Evolutionary conservation across 2,888 invertebrate genomes (phyloP), one percentile per base, ranked within the genome.

Genomic region (Uloborus plumipes): DNA sequence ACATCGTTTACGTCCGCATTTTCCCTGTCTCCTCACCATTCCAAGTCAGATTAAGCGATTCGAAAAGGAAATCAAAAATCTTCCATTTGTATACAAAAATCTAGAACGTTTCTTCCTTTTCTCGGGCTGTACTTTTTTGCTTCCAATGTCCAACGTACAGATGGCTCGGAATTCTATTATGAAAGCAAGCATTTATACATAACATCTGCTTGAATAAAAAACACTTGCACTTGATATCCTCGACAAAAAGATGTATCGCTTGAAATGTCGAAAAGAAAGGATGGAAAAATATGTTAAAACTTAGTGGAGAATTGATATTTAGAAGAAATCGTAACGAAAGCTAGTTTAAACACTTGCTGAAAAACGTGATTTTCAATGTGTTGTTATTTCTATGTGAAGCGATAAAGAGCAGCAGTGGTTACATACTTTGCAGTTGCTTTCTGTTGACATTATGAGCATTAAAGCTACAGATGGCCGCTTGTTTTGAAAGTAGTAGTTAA

Each of bases 1-100:
- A 74, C 74, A 74, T 74, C 80, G 80, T 70, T 81, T 81, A 74
- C 58, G 70, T 80, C 62, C 62, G 51, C 67, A 67, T 58, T 51
- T 39, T 67, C 53, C 47, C 16, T 49, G 16, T 20, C 62, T 16
- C 31, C 62, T 49, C 47, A 47, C 47, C 47, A n/a, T 26, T n/a
- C 39, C 62, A n/a, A 47, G 39, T 59, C 53, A 65, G 69, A 74
- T 74, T 74, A 74, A 69, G 70, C 74, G 62, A 53, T 74, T 70
- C 50, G 64, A 26, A 72, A 70, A 58, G 64, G 51, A 72, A 80
- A 80, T 62, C 53, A 67, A 62, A 73, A 76, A n/a, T 47, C 53
- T 51, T 73, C 67, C 73, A 80, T 80, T 69, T 69, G 72, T 80
- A 72, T 59, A 59, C 59, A 50, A 31, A 47, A 15, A 47, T 39